Percentiles rank a stretch among this genome's conserved stretches.
Evolutionary conservation across 1,140 invertebrate species (phyloP).

Genomic region (Triops cancriformis): DNA sequence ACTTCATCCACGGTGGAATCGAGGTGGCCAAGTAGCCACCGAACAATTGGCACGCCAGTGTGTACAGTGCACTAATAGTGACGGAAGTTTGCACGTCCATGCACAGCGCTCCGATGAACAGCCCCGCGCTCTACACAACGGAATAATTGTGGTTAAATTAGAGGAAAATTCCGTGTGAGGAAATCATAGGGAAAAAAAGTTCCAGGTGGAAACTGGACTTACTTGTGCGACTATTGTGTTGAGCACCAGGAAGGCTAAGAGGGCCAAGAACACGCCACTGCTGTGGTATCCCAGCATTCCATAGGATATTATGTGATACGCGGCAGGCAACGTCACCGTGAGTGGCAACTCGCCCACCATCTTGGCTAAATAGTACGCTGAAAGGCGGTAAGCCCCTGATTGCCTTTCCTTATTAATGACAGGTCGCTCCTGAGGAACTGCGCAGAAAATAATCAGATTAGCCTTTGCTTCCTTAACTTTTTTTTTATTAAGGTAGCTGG

Average conservation of each 20-base stretch:
- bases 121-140: constrained; percentile 60
- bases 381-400: constrained; percentile 71
- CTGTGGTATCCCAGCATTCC: constrained; percentile 58
- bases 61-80: constrained; percentile 69
- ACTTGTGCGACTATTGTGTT: constrained; percentile 69
- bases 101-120: constrained; percentile 72
- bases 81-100: constrained; percentile 72
- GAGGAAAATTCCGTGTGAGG: neutral
- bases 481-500: no score
- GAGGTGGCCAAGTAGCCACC: constrained; percentile 73
- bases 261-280: constrained; percentile 56
- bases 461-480: neutral
- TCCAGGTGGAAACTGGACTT: constrained; percentile 27
- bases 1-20: constrained; percentile 66
- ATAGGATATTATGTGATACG: constrained; percentile 71
- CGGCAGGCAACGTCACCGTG: constrained; percentile 64
- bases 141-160: neutral
- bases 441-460: constrained; percentile 30
- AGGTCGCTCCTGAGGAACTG: constrained; percentile 71
- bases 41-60: constrained; percentile 68
- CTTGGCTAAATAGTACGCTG: constrained; percentile 76
- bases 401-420: constrained; percentile 74
- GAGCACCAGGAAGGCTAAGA: constrained; percentile 62
- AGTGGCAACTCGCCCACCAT: constrained; percentile 73
- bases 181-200: neutral